phyloP scores from a whole-genome alignment of 1,140 invertebrate species.

The Pseudobourletiella spinata region DNA sequence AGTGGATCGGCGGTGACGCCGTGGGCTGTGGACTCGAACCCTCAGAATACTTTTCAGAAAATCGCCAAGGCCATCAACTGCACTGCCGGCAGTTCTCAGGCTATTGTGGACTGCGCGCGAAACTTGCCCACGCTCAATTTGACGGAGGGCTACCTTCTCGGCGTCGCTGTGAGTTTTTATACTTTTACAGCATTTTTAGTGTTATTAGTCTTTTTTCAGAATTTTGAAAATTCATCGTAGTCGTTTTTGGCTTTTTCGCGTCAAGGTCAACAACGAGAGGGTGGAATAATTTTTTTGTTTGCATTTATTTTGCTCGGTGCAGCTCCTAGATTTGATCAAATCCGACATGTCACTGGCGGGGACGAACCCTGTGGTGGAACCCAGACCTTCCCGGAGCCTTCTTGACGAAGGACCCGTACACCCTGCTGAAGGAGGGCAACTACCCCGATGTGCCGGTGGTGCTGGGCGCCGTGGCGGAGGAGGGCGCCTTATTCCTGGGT shows the following conservation, averaged over 20 bases:
- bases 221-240: too few relatives aligned
- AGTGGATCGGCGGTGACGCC: neutral
- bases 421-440: conserved; percentile 7
- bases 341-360: neutral
- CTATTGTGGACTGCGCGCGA: neutral
- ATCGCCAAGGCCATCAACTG: neutral
- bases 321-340: neutral
- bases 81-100: neutral
- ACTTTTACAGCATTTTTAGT: too few relatives aligned
- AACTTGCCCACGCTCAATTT: neutral
- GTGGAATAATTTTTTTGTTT: too few relatives aligned
- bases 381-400: conserved; percentile 24
- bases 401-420: conserved; percentile 12
- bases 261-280: too few relatives aligned
- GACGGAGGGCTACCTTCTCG: too few relatives aligned
- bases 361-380: conserved; percentile 18
- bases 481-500: conserved; percentile 17
- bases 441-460: conserved; percentile 17
- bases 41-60: neutral
- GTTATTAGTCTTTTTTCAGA: too few relatives aligned
- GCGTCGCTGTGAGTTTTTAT: too few relatives aligned
- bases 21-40: neutral
- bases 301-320: neutral
- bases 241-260: too few relatives aligned
- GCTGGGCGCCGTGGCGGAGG: conserved; percentile 12